phyloP scores from a whole-genome alignment of 1,140 invertebrate genomes.

The Solen grandis region DNA sequence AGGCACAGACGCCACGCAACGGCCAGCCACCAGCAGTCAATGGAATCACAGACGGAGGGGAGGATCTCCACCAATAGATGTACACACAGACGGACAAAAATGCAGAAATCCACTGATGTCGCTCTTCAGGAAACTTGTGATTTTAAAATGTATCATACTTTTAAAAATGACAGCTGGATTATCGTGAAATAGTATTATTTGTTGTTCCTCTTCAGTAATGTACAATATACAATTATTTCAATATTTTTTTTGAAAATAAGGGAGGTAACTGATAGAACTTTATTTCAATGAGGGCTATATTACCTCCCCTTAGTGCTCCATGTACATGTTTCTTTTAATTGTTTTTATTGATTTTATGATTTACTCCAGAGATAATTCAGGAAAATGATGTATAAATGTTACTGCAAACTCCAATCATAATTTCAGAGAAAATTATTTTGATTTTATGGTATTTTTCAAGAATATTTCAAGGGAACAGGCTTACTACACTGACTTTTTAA shows the following conservation, averaged over 20 bases:
- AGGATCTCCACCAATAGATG: neutral
- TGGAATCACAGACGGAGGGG: neutral
- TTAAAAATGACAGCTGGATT: neutral
- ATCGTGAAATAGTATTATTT: neutral
- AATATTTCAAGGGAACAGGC: too few species aligned
- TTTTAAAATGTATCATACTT: neutral
- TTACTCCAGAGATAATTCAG: too few species aligned
- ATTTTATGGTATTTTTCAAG: too few species aligned
- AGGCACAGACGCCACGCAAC: conserved; percentile 82
- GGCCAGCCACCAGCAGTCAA: conserved; percentile 36
- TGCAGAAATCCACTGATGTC: neutral
- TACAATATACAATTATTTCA: conserved; percentile 5
- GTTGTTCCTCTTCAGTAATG: neutral
- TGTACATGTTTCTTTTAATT: too few species aligned
- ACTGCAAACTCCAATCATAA: too few species aligned
- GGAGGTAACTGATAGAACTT: too few species aligned
- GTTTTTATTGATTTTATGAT: too few species aligned
- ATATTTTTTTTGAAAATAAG: too few species aligned
- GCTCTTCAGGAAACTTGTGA: neutral
- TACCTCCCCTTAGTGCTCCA: too few species aligned
- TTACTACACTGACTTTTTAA: neutral
- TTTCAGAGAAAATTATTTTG: too few species aligned
- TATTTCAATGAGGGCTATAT: too few species aligned
- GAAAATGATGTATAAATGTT: too few species aligned
- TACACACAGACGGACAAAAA: neutral